phyloP scores from a whole-genome alignment of 2,113 vertebrate genomes.

The Tenrec ecaudatus region DNA sequence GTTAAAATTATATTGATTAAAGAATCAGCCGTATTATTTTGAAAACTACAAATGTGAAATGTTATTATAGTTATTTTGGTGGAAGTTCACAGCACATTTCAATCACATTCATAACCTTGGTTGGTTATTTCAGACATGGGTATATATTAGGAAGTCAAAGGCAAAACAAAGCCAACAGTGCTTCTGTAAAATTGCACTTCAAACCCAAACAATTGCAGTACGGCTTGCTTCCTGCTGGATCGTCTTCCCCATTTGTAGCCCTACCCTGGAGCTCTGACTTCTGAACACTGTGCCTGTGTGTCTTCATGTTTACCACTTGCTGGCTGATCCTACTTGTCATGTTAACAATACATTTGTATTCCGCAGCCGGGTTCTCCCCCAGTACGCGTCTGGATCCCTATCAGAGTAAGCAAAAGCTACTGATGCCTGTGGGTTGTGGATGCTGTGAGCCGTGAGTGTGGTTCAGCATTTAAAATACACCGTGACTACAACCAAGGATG shows the following conservation, averaged over 20 bases:
- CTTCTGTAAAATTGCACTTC: no score
- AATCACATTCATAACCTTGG: not conserved
- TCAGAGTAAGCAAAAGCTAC: not conserved
- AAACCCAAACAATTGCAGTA: no score
- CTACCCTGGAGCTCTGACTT: not conserved
- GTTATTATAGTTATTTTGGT: not conserved
- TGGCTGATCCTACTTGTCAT: not conserved
- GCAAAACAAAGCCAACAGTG: no score
- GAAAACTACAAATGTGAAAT: not conserved
- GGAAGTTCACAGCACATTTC: not conserved
- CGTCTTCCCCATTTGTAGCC: not conserved
- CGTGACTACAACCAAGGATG: not conserved
- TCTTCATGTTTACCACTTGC: not conserved
- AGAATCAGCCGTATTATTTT: not conserved
- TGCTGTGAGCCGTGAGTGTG: slow-evolving; percentile 18
- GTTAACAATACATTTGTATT: not conserved
- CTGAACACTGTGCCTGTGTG: not conserved
- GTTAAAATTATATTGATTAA: not conserved
- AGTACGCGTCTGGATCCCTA: not conserved
- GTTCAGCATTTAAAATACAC: not conserved
- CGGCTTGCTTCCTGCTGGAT: not conserved
- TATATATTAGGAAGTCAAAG: no score
- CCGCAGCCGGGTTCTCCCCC: not conserved
- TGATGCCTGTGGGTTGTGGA: not conserved
- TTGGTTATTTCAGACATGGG: not conserved